phyloP scores from a whole-genome alignment of 2,797 vertebrate species.

The Loris lydekkerianus region DNA sequence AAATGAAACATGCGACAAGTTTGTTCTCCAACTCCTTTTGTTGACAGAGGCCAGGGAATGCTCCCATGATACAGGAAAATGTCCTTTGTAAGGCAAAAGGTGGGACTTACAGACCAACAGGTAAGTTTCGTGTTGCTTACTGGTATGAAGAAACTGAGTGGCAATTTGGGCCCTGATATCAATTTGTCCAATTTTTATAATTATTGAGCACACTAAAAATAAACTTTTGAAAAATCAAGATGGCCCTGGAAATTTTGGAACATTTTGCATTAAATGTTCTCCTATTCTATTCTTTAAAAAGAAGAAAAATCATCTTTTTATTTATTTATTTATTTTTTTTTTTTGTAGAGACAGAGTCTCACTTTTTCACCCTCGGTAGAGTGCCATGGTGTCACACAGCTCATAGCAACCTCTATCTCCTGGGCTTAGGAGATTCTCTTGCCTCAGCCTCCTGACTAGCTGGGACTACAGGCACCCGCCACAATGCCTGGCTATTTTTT shows the following conservation, averaged over 20 bases:
- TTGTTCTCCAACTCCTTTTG: neutral
- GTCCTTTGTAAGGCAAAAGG: neutral
- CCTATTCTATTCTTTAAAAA: neutral
- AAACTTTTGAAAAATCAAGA: slow-evolving; percentile 19
- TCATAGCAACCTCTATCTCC: no score
- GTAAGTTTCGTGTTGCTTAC: neutral
- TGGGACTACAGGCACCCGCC: no score
- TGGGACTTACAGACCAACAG: neutral
- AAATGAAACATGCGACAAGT: neutral
- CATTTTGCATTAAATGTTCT: neutral
- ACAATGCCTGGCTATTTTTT: no score
- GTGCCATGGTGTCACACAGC: no score
- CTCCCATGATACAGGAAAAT: neutral
- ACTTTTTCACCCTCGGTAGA: no score
- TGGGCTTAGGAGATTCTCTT: no score
- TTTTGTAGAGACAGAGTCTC: no score
- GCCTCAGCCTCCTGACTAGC: no score
- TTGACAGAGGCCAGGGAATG: neutral
- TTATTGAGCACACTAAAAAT: neutral
- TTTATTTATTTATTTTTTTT: no score
- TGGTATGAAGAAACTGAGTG: neutral
- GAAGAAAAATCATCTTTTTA: no score
- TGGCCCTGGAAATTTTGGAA: neutral
- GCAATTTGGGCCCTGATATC: neutral
- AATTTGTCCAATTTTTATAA: neutral